Percentiles rank a stretch among this genome's conserved stretches.
Conservation (phyloP, 2,113 vertebrate genomes). For the Myiopsitta monachus region DNA sequence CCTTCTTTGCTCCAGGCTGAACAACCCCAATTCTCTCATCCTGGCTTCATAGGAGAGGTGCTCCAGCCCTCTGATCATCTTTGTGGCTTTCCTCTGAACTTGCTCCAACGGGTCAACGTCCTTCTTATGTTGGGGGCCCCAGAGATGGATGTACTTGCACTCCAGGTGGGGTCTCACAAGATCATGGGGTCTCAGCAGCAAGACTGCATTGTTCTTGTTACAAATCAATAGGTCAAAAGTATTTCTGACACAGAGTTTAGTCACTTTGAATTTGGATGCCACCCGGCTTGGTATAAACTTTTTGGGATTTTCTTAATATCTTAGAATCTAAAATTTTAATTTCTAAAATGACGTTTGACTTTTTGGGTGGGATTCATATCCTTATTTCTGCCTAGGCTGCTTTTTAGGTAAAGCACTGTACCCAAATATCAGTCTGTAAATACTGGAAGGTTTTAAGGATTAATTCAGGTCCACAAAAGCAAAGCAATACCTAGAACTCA, state of each 20-base stretch:
- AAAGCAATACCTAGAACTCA: not conserved
- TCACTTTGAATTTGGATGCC: not conserved
- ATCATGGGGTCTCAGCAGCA: not conserved
- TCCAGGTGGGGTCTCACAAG: not conserved
- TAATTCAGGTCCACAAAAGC: not conserved
- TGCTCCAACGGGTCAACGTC: not conserved
- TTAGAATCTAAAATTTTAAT: not conserved
- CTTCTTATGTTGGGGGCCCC: not conserved
- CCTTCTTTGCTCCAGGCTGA: not conserved
- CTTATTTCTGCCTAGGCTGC: not conserved
- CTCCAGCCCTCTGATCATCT: not conserved
- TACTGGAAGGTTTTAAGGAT: not conserved
- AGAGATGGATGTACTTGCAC: not conserved
- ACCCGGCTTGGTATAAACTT: not conserved
- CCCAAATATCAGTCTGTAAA: not conserved
- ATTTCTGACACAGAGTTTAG: not conserved
- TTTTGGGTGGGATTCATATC: not conserved
- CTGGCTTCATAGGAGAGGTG: not conserved
- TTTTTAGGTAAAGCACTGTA: not conserved
- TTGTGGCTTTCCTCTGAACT: not conserved
- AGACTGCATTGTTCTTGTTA: not conserved
- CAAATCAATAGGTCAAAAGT: not conserved
- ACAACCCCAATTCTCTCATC: not conserved
- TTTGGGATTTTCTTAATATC: not conserved
- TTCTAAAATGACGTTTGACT: not conserved